Evolutionary conservation across 2,888 invertebrate species (phyloP), one percentile per base, ranked within the genome.

Genomic region (Spodoptera picta): DNA sequence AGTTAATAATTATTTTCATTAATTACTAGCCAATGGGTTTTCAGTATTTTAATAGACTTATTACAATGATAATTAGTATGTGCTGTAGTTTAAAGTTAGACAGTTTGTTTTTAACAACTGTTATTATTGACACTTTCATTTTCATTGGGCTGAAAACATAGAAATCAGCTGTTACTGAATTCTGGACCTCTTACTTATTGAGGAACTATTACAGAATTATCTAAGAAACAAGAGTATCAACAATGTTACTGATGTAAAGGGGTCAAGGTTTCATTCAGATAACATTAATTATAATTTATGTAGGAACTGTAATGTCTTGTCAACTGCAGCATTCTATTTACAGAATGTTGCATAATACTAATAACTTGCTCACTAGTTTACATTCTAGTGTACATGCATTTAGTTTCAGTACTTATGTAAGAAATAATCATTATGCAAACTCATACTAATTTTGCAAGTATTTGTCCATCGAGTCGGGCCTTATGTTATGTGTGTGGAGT

Each of bases 401-500:
- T 62, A 63, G 46, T 61, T 60, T 56, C 71, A 68, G 59, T 42
- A 73, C 71, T 71, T 77, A 74, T 62, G 45, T 77, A 75, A 69
- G 58, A 64, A 68, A 36, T 36, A 7, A 36, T 36, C 61, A 73
- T 64, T 66, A 80, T 82, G 46, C 62, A 59, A 79, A 62, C 36
- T 96, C 98, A 96, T 96, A 99, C 99, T 98, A 98, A 92, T 98
- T 98, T 80, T 96, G 95, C 79, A 99, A 95, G 92, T 99, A 99
- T 90, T 97, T 96, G 77, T 97, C 96, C 93, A 97, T 97, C 51
- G 96, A 97, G 92, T 98, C 98, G 45, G 99, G 98, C 84, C 98
- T 97, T 78, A 99, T 98, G 90, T 98, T 98, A 91, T 99, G 99
- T 71, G 99, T 99, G 89, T 99, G 98, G 65, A 99, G 95, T 72